Evolutionary conservation across 2,797 vertebrate species (phyloP).

Genomic region (Arrhamphus sclerolepis): DNA sequence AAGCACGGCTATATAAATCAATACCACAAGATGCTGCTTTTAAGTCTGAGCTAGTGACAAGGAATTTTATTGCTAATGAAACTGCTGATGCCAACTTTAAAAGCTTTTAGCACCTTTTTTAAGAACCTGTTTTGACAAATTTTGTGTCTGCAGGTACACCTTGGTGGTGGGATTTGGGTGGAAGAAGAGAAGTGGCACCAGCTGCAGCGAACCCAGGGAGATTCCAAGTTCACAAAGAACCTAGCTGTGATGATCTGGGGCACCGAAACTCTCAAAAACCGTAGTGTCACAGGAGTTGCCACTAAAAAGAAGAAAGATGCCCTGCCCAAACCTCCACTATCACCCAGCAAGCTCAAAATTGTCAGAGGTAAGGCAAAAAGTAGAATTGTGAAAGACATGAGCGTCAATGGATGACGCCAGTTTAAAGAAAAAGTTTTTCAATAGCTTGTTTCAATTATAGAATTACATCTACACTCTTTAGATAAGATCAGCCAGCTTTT

Average conservation of each 20-base stretch:
- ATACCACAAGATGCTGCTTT: too few relatives aligned
- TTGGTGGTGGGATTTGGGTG: constrained; percentile 98
- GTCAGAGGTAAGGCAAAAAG: constrained; percentile 88
- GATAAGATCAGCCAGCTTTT: constrained; percentile 34
- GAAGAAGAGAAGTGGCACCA: constrained; percentile 99
- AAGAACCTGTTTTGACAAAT: neutral
- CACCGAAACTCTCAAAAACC: constrained; percentile 98
- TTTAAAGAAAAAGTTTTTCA: constrained; percentile 23
- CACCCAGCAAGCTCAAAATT: constrained; percentile 98
- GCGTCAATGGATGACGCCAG: constrained; percentile 8
- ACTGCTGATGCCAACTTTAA: accelerated
- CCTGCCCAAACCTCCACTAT: constrained; percentile 95
- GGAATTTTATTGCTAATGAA: neutral
- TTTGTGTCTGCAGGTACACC: constrained; percentile 86
- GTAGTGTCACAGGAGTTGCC: constrained; percentile 97
- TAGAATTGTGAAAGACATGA: neutral
- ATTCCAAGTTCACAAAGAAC: constrained; percentile 99
- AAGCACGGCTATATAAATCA: too few relatives aligned
- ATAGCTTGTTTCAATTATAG: too few relatives aligned
- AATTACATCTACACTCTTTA: constrained; percentile 18
- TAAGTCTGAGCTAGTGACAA: neutral
- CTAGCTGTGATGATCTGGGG: constrained; percentile 99
- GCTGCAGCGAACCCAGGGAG: constrained; percentile 97
- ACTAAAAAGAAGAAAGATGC: constrained; percentile 99
- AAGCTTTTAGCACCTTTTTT: neutral